Base-by-base conservation (phyloP, 2,888 invertebrate species). In the Xylophagus ater region DNA sequence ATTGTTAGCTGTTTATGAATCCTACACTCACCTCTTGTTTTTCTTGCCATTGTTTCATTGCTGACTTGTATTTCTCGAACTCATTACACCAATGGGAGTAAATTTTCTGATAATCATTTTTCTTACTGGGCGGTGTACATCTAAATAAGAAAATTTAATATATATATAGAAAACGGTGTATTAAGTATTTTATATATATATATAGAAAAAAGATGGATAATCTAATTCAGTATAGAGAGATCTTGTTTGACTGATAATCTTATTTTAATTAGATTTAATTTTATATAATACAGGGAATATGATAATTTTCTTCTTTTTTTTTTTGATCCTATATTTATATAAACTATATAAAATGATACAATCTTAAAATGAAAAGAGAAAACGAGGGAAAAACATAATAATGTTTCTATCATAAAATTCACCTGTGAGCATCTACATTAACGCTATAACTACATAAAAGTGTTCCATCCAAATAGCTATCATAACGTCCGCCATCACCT, bases 1-100 rank as follows among this genome's bases (percentile, higher is more conserved):
- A n/a, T n/a, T n/a, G n/a, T n/a, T n/a, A n/a, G n/a, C n/a, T n/a
- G n/a, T n/a, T n/a, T n/a, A n/a, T n/a, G n/a, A n/a, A n/a, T n/a
- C n/a, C n/a, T 30, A 13, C 41, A 69, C 74, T 74, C 67, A 89
- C 90, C 69, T 86, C 85, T 74, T 92, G 90, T 60, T 86, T 89
- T 57, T 81, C 74, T 64, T 92, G 89, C 92, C 92, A 93, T 47
- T 81, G 82, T 61, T 90, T 89, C 89, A 92, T 90, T 35, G 90
- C 92, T 46, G 81, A 80, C 70, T 94, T 94, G 67, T 96, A 96
- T 65, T 89, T 89, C 65, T 94, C 92, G 63, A 94, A 94, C 67
- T 94, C 93, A 64, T 93, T 88, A 68, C 96, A 96, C 96, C 96
- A 96, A 65, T 94, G 92, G 17, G 93, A 87, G 66, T 94, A 94